These are phyloP conservation scores for Idaea straminata DNA, from an alignment of 2,888 invertebrate species.

Conservation along the genomic window DNA sequence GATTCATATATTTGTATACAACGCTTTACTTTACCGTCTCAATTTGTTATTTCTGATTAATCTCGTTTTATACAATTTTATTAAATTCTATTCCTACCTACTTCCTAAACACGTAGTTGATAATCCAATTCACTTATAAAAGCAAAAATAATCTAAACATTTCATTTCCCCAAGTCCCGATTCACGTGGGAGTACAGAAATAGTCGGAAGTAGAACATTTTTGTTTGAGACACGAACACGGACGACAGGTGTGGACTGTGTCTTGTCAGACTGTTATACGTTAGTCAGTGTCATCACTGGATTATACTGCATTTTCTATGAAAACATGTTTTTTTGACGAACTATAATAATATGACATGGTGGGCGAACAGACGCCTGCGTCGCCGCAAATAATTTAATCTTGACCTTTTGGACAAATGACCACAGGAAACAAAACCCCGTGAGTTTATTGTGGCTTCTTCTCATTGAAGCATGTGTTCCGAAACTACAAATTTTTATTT, in stretches of 20 bases:
- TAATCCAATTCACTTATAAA: not conserved
- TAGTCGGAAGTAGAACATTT: not conserved
- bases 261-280: not conserved
- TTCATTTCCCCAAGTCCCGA: not conserved
- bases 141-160: not conserved
- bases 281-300: not conserved
- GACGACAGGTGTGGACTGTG: not conserved
- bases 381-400: not conserved
- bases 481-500: no score
- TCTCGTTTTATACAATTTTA: no score
- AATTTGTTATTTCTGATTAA: no score
- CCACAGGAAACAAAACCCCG: no score
- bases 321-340: not conserved
- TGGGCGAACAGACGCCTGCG: not conserved
- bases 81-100: no score
- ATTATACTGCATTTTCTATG: not conserved
- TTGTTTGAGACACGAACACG: not conserved
- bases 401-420: no score
- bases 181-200: not conserved
- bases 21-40: no score
- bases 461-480: no score
- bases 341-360: not conserved
- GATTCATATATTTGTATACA: no score
- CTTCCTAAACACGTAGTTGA: no score
- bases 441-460: no score